Evolutionary conservation across 2,113 vertebrate species (phyloP), one percentile per base, ranked within the genome.

Genomic region (Aldabrachelys gigantea): DNA sequence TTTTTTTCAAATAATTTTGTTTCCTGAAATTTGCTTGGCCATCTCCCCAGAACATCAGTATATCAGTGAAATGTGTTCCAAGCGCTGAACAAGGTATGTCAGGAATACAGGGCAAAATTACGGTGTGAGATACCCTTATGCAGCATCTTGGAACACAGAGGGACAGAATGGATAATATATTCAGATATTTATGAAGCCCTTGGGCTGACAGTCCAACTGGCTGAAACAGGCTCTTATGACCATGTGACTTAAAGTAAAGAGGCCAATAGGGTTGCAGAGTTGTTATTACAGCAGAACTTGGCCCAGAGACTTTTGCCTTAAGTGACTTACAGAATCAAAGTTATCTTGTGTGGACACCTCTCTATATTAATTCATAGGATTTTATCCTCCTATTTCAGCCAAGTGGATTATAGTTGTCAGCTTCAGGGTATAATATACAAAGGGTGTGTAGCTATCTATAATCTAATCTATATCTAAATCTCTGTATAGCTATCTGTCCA

Each of bases 331-430:
- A n/a, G 86, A 65, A 53, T 89, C 57, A 19, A 54, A 89, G 65
- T 69, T 95, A 88, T 25, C 75, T 49, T 94, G 11, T 75, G 31
- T 2, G 1, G 25, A 83, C 84, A 8, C 62, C 53, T 62, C 80
- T 89, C 41, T 44, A 1, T 2, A 84, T 97, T 95, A 93, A 35
- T 85, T 87, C 44, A 53, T 22, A 1, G 1, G 56, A 80, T 92
- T 95, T 96, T 83, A 84, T 94, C 89, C 91, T 92, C 87, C 31
- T 82, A 44, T 95, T 96, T 87, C 85, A 85, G 79, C 57, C 84
- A 57, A 57, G 54, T 81, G 82, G 79, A 57, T 91, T 88, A 54
- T 88, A 89, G 96, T 93, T 76, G 81, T 85, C 86, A 91, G 84
- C 84, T 90, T 12, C 41, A 90, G 81, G 79, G 41, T 84, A 59